Evolutionary conservation across 1,140 invertebrate genomes (phyloP).

Genomic region (Teleopsis dalmanni): DNA sequence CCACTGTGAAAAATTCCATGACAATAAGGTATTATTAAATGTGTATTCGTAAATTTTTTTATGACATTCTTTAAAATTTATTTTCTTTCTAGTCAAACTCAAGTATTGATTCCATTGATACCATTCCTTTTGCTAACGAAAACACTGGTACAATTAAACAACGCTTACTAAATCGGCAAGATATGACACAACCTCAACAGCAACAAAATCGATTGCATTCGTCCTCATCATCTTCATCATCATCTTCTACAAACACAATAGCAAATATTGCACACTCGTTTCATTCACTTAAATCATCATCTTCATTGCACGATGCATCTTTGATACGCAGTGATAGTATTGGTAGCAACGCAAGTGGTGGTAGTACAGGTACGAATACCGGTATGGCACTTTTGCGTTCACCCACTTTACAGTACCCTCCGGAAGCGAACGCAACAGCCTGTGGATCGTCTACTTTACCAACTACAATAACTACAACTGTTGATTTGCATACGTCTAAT

Average conservation of each 20-base stretch:
- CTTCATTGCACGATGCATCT: conserved; percentile 37
- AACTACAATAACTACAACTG: conserved; percentile 6
- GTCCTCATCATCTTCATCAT: conserved; percentile 43
- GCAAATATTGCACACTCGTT: conserved; percentile 43
- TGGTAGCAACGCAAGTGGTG: conserved; percentile 31
- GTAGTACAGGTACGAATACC: conserved; percentile 17
- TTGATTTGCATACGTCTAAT: conserved; percentile 6
- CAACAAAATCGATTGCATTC: conserved; percentile 27
- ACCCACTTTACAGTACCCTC: conserved; percentile 29
- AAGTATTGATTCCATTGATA: conserved; percentile 86
- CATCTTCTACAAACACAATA: conserved; percentile 42
- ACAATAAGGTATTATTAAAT: conserved; percentile 37
- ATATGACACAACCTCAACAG: conserved; percentile 17
- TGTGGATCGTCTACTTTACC: conserved; percentile 1
- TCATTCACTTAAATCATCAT: conserved; percentile 41
- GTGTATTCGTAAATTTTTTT: not conserved
- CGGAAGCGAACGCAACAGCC: conserved; percentile 7
- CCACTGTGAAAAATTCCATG: conserved; percentile 47
- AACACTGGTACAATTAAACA: conserved; percentile 95
- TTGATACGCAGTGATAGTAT: conserved; percentile 34
- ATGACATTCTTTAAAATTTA: not conserved
- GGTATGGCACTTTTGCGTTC: conserved; percentile 30
- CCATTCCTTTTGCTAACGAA: conserved; percentile 96
- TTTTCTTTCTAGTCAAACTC: conserved; percentile 67
- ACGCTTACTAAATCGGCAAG: conserved; percentile 39